phyloP scores from a whole-genome alignment of 1,140 invertebrate species.

The Cylas formicarius region DNA sequence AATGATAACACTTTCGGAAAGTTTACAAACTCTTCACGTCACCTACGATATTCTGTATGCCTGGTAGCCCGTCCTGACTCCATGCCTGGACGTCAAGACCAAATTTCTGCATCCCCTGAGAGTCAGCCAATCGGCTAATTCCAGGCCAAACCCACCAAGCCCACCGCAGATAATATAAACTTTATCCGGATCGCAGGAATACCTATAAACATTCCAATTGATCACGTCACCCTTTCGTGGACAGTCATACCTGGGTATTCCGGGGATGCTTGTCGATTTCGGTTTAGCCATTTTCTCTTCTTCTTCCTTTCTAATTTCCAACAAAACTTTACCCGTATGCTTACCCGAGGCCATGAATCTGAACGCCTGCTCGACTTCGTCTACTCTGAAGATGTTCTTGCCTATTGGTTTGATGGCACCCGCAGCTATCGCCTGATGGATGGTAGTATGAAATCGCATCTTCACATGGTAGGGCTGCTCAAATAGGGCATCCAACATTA shows the following conservation, averaged over 20 bases:
- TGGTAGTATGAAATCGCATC: slow-evolving; percentile 49
- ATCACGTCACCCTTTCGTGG: no score
- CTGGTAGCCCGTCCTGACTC: slow-evolving; percentile 75
- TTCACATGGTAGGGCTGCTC: slow-evolving; percentile 35
- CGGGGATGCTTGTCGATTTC: not conserved
- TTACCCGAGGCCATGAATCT: slow-evolving; percentile 75
- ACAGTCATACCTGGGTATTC: slow-evolving; percentile 16
- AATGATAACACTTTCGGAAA: slow-evolving; percentile 8
- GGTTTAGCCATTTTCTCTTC: slow-evolving; percentile 20
- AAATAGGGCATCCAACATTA: slow-evolving; percentile 74
- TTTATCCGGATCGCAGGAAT: slow-evolving; percentile 42
- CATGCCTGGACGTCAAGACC: slow-evolving; percentile 71
- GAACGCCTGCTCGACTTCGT: slow-evolving; percentile 61
- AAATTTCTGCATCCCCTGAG: slow-evolving; percentile 69
- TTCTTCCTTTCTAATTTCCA: slow-evolving; percentile 59
- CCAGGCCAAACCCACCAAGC: slow-evolving; percentile 83
- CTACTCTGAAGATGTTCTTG: slow-evolving; percentile 50
- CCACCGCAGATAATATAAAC: slow-evolving; percentile 61
- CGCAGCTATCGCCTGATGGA: slow-evolving; percentile 54
- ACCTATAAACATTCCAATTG: slow-evolving; percentile 18
- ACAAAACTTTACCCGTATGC: slow-evolving; percentile 76
- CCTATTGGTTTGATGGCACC: slow-evolving; percentile 52
- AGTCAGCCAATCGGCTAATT: slow-evolving; percentile 82
- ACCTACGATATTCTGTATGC: slow-evolving; percentile 40
- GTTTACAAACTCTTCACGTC: no score